Percentiles rank a stretch among this genome's conserved stretches.
Conservation (phyloP, 2,888 invertebrate genomes). For the Loripinus fragilis region DNA sequence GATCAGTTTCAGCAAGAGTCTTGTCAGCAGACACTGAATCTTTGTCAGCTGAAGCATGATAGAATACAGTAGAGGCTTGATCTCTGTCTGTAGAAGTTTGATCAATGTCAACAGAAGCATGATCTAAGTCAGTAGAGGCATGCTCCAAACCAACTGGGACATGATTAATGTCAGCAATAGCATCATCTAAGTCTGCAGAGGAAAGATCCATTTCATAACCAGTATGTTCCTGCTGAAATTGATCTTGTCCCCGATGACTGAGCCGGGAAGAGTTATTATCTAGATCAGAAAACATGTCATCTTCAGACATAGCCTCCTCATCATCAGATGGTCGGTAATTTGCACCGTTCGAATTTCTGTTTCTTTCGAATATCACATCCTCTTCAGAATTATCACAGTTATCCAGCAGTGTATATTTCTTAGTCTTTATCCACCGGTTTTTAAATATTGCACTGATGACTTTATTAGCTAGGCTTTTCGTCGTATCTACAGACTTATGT, state of each 20-base stretch:
- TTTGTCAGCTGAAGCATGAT: too few relatives aligned
- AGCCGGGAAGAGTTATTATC: neutral
- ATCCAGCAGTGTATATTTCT: neutral
- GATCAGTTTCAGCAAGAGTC: neutral
- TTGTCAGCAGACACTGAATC: neutral
- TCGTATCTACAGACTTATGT: neutral
- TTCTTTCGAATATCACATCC: slow-evolving; percentile 5
- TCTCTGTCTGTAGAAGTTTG: neutral
- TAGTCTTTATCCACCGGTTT: neutral
- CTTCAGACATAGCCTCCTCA: neutral
- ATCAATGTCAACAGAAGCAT: slow-evolving; percentile 7
- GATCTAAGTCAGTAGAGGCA: neutral
- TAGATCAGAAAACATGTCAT: neutral
- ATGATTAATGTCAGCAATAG: too few relatives aligned
- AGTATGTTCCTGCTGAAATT: too few relatives aligned
- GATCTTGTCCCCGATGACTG: too few relatives aligned
- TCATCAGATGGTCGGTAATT: neutral
- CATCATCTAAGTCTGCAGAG: too few relatives aligned
- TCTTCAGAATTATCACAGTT: slow-evolving; percentile 7
- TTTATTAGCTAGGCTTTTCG: neutral
- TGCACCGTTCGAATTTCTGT: neutral
- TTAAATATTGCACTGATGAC: neutral
- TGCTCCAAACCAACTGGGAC: neutral
- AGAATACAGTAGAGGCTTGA: too few relatives aligned
- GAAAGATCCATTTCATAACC: too few relatives aligned